Evolutionary conservation across 2,888 invertebrate genomes (phyloP).

Genomic region (Heliconius cydno): DNA sequence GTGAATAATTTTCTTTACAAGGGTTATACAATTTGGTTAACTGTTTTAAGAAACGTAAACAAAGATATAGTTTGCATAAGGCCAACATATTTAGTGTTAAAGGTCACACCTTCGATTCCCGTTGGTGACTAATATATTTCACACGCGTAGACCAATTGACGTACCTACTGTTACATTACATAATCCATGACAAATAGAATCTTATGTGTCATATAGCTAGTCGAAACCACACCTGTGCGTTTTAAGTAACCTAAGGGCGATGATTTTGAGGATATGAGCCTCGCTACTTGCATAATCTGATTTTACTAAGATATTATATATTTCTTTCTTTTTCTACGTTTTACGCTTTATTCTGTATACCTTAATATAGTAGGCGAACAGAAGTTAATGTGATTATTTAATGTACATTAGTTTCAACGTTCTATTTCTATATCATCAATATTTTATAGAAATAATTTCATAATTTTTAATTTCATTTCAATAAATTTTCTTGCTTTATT

Average conservation of each 20-base stretch:
- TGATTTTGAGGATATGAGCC: neutral
- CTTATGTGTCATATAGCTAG: constrained; percentile 24
- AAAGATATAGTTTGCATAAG: neutral
- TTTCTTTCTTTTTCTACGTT: too few species aligned
- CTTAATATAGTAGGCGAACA: too few species aligned
- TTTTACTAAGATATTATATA: neutral
- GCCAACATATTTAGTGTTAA: neutral
- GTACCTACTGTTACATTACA: constrained; percentile 11
- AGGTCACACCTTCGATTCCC: constrained; percentile 23
- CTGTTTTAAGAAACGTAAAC: neutral
- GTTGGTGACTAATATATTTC: constrained; percentile 20
- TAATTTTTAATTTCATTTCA: too few species aligned
- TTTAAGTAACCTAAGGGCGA: neutral
- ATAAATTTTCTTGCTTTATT: too few species aligned
- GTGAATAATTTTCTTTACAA: neutral
- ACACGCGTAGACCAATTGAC: constrained; percentile 10
- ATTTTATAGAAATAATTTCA: too few species aligned
- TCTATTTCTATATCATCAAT: too few species aligned
- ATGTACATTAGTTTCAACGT: too few species aligned
- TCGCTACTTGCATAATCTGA: neutral
- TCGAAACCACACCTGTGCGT: constrained; percentile 2
- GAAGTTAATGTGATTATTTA: too few species aligned
- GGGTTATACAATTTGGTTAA: neutral
- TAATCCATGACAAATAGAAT: constrained; percentile 30
- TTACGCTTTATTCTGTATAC: too few species aligned